Evolutionary conservation across 2,113 vertebrate genomes (phyloP).

Genomic region (Hucho hucho): DNA sequence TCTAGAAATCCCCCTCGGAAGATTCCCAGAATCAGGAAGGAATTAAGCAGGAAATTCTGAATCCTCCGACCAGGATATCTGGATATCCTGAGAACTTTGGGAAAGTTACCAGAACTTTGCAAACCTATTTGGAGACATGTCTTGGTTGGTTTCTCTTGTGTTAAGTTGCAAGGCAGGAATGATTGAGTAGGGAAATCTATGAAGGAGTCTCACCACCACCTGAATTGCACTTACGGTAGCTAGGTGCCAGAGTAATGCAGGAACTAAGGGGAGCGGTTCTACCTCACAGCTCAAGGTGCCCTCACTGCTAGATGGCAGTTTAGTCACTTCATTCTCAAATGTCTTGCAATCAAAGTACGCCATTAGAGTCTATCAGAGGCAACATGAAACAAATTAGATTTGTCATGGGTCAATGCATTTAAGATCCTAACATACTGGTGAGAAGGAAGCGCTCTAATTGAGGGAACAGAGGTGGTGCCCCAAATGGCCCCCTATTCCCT

Average conservation of each 20-base stretch:
- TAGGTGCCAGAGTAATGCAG: neutral
- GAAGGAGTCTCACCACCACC: neutral
- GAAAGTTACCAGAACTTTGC: too few species aligned
- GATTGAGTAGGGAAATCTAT: neutral
- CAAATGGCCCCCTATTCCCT: too few species aligned
- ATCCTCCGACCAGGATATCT: too few species aligned
- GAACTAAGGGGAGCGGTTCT: slow-evolving; percentile 17
- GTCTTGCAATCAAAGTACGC: slow-evolving; percentile 44
- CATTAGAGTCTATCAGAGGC: slow-evolving; percentile 6
- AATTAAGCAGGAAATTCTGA: too few species aligned
- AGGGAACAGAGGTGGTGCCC: neutral
- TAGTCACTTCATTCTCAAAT: slow-evolving; percentile 31
- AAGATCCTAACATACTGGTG: slow-evolving; percentile 25
- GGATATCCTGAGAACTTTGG: too few species aligned
- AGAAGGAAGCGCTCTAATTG: neutral
- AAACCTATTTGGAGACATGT: too few species aligned
- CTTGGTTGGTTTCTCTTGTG: too few species aligned
- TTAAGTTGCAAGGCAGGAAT: neutral
- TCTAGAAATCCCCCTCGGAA: too few species aligned
- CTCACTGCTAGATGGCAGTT: neutral
- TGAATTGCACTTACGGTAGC: neutral
- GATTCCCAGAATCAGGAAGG: too few species aligned
- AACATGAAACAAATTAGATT: slow-evolving; percentile 39
- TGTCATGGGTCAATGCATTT: slow-evolving; percentile 33
- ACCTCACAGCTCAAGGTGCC: slow-evolving; percentile 25